These are phyloP conservation scores for Phoxinus dragarum DNA, from an alignment of 2,797 vertebrate genomes.

Conservation along the genomic window DNA sequence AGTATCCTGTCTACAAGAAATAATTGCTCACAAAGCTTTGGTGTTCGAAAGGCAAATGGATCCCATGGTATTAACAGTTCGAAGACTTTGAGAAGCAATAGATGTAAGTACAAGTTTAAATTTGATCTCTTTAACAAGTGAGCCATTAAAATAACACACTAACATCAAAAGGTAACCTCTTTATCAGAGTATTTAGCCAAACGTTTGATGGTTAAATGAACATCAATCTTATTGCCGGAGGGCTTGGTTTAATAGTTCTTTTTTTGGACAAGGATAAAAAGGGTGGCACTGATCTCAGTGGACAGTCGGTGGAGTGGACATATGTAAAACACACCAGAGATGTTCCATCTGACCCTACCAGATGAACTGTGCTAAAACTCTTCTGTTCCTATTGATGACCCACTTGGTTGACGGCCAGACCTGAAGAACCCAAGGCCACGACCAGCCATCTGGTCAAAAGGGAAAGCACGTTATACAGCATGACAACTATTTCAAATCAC, in stretches of 20 bases:
- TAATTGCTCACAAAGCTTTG: conserved; percentile 47
- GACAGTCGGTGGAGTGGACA: conserved; percentile 31
- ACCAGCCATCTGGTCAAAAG: conserved; percentile 57
- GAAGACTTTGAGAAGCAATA: background rate
- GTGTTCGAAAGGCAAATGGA: conserved; percentile 19
- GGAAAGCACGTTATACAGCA: conserved; percentile 29
- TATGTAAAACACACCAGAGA: conserved; percentile 38
- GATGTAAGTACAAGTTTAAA: background rate
- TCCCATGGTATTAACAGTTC: background rate
- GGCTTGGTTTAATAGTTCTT: conserved; percentile 17
- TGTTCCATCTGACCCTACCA: conserved; percentile 47
- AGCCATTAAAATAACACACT: background rate
- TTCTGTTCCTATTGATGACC: conserved; percentile 48
- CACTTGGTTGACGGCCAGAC: conserved; percentile 56
- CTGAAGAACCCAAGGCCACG: conserved; percentile 22
- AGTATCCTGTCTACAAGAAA: conserved; percentile 51
- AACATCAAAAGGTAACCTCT: conserved; percentile 16
- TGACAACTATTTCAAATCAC: conserved; percentile 21
- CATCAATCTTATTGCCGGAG: conserved; percentile 4
- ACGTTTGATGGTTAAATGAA: conserved; percentile 23
- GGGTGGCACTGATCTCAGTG: conserved; percentile 24
- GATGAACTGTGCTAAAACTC: conserved; percentile 59
- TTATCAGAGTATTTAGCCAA: background rate
- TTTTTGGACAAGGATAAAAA: conserved; percentile 24
- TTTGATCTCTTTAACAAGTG: conserved; percentile 5